Evolutionary conservation across 35 echinoderm and acorn worm species (phyloP).

Genomic region (Chiridota heheva): DNA sequence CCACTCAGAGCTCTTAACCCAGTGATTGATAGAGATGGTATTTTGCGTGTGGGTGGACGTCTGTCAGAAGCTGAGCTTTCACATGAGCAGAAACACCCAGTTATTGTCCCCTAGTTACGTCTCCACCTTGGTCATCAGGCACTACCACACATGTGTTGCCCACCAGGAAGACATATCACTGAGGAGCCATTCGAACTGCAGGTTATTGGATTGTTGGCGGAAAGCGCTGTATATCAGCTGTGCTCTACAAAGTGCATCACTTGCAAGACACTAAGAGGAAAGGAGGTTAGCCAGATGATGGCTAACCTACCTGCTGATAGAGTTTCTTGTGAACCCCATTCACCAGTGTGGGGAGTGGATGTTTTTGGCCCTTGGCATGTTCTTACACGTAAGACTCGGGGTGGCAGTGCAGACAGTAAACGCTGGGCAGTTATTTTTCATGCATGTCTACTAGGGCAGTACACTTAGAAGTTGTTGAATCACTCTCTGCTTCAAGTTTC

Average conservation of each 20-base stretch:
- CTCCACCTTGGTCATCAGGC: slow-evolving; percentile 12
- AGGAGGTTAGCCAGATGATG: background rate
- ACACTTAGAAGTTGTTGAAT: slow-evolving; percentile 30
- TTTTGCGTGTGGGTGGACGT: slow-evolving; percentile 21
- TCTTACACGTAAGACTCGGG: slow-evolving; percentile 41
- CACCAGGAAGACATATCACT: slow-evolving; percentile 56
- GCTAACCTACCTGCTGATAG: slow-evolving; percentile 18
- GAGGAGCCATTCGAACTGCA: background rate
- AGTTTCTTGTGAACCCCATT: background rate
- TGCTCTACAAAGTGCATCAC: background rate
- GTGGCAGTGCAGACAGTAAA: slow-evolving; percentile 34
- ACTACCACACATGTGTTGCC: slow-evolving; percentile 18
- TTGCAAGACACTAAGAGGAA: slow-evolving; percentile 18
- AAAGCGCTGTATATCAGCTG: background rate
- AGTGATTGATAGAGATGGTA: background rate
- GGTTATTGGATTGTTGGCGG: slow-evolving; percentile 38
- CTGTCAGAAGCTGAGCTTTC: background rate
- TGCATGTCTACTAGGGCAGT: slow-evolving; percentile 44
- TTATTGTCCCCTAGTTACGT: slow-evolving; percentile 2
- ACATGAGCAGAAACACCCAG: background rate
- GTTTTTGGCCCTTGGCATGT: slow-evolving; percentile 58
- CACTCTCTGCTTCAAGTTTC: background rate
- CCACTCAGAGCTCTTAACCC: slow-evolving; percentile 12
- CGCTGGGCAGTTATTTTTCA: slow-evolving; percentile 48
- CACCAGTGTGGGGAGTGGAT: slow-evolving; percentile 30